Conservation (phyloP, 2,797 vertebrate genomes). For the Cyprinodon diabolis region DNA sequence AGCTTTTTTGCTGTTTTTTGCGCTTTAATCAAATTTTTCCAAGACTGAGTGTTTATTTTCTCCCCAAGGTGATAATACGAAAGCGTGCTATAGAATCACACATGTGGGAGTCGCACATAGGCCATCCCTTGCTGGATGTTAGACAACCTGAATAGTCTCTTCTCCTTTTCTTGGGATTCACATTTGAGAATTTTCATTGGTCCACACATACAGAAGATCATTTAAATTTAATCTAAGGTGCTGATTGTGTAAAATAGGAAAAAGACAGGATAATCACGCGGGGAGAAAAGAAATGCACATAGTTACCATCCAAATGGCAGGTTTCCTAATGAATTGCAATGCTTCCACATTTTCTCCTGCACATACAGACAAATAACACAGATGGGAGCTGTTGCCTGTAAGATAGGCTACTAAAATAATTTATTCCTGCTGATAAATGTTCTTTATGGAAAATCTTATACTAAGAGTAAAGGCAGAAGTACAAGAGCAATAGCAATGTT, state of each 20-base stretch:
- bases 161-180: constrained; percentile 44
- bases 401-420: constrained; percentile 27
- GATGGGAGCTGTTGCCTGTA: constrained; percentile 12
- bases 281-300: constrained; percentile 40
- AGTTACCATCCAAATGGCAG: constrained; percentile 51
- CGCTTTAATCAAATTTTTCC: constrained; percentile 59
- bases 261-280: constrained; percentile 60
- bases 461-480: background rate
- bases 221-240: constrained; percentile 66
- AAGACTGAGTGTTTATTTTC: constrained; percentile 65
- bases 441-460: constrained; percentile 6
- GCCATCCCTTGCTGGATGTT: constrained; percentile 49
- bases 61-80: constrained; percentile 63
- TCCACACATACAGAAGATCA: constrained; percentile 42
- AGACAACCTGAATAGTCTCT: constrained; percentile 48
- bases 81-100: constrained; percentile 11
- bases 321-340: constrained; percentile 62
- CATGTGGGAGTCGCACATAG: constrained; percentile 39
- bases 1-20: constrained; percentile 43
- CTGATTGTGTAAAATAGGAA: constrained; percentile 50
- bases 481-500: constrained; percentile 1
- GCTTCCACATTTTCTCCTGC: constrained; percentile 28
- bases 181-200: background rate
- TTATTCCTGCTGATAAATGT: constrained; percentile 18
- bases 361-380: constrained; percentile 12